Evolutionary conservation across 2,797 vertebrate species (phyloP).

Genomic region (Anableps anableps): DNA sequence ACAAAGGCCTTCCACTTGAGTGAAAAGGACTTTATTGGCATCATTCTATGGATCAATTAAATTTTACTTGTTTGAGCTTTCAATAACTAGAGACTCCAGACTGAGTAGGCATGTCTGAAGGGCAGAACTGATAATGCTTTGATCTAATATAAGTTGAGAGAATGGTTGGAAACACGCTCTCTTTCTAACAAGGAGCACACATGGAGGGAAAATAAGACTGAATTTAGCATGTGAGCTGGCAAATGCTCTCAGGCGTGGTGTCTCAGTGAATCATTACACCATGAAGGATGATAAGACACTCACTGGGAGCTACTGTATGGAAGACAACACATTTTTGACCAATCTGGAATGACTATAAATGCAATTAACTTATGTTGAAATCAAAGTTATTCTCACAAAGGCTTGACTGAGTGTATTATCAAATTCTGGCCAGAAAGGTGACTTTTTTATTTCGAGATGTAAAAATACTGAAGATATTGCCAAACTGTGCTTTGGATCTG

Average conservation of each 20-base stretch:
- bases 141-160: conserved; percentile 61
- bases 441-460: background rate
- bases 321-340: conserved; percentile 55
- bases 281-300: conserved; percentile 68
- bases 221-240: conserved; percentile 53
- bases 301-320: conserved; percentile 67
- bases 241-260: conserved; percentile 64
- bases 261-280: conserved; percentile 77
- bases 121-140: conserved; percentile 53
- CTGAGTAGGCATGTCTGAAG: conserved; percentile 39
- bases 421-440: background rate
- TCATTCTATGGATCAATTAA: conserved; percentile 8
- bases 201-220: conserved; percentile 51
- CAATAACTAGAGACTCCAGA: conserved; percentile 29
- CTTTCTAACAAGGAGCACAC: conserved; percentile 55
- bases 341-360: background rate
- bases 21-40: conserved; percentile 5
- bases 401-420: background rate
- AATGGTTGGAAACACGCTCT: conserved; percentile 52
- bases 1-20: background rate
- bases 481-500: background rate
- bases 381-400: background rate
- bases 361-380: background rate
- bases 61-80: conserved; percentile 24
- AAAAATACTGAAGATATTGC: background rate